Evolutionary conservation across 1,140 invertebrate genomes (phyloP), one percentile per base, ranked within the genome.

Genomic region (Papilio polytes): DNA sequence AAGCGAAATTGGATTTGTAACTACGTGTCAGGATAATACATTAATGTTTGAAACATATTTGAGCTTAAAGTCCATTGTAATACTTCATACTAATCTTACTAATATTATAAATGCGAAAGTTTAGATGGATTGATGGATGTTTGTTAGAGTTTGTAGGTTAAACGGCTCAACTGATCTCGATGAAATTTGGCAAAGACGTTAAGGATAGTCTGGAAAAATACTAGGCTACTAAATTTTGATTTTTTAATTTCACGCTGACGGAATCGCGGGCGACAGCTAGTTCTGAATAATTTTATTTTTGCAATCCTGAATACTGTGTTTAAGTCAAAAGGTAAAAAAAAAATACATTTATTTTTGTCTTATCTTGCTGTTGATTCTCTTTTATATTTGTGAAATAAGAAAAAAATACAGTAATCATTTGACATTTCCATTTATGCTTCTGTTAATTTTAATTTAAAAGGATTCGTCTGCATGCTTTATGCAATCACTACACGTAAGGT

Each of bases 1-100:
- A 26, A 63, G 59, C 59, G 9, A 63, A 63, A 26, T 63, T 63
- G 22, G 59, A 63, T 63, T 63, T 63, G 9, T 63, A 63, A 63
- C 7, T 63, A 63, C 59, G 59, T 63, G 59, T 63, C 22, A 26
- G 59, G 31, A 12, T 63, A 26, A 0, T 22, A 26, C 22, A 15
- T 13, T 70, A 70, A 70, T 63, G 56, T 63, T 63, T 26, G 20
- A 12, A 22, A 26, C 6, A 18, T 70, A 70, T 3, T 13, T 31
- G 4, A 70, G 26, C 13, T 6, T 70, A 15, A n/a, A 18, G 22
- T 12, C 10, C 12, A 36, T 4, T 36, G 31, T 36, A 36, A 36
- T n/a, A n/a, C n/a, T n/a, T 26, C 26, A 1, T 26, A 26, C 26
- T 26, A n/a, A n/a, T 26, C 26, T 26, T 1, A 26, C 26, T 26